phyloP scores from a whole-genome alignment of 2,113 vertebrate genomes.

The Opisthocomus hoazin region DNA sequence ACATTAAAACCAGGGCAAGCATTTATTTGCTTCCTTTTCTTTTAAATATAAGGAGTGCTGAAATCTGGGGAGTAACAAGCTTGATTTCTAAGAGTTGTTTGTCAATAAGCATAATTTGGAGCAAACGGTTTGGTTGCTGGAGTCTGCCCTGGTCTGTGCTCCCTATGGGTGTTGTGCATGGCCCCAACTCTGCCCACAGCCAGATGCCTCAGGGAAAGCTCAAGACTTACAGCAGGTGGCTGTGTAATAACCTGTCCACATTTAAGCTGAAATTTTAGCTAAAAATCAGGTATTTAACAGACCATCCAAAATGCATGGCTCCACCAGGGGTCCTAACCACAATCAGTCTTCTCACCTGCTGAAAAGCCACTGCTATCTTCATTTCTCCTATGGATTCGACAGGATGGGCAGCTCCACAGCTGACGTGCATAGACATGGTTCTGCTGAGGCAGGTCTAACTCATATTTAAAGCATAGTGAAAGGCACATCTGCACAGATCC shows the following conservation, averaged over 20 bases:
- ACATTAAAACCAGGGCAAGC: neutral
- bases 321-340: neutral
- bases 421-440: rapidly evolving
- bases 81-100: neutral
- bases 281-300: neutral
- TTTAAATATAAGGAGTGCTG: neutral
- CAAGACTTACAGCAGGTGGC: neutral
- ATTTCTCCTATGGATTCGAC: neutral
- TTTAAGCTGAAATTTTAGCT: neutral
- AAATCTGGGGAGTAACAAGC: neutral
- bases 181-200: neutral
- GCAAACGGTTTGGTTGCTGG: neutral
- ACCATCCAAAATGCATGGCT: neutral
- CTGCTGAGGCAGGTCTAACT: neutral
- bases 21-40: neutral
- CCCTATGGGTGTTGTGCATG: neutral
- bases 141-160: neutral
- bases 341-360: neutral
- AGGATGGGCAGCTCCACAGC: neutral
- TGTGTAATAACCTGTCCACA: neutral
- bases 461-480: rapidly evolving
- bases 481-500: neutral
- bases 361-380: neutral
- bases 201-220: neutral
- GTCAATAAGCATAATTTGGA: neutral